A percentile compares a stretch with the other conserved stretches of the same genome.
These are phyloP conservation scores for Lindbergichthys nudifrons DNA, from an alignment of 2,797 vertebrate species.

Conservation along the genomic window DNA sequence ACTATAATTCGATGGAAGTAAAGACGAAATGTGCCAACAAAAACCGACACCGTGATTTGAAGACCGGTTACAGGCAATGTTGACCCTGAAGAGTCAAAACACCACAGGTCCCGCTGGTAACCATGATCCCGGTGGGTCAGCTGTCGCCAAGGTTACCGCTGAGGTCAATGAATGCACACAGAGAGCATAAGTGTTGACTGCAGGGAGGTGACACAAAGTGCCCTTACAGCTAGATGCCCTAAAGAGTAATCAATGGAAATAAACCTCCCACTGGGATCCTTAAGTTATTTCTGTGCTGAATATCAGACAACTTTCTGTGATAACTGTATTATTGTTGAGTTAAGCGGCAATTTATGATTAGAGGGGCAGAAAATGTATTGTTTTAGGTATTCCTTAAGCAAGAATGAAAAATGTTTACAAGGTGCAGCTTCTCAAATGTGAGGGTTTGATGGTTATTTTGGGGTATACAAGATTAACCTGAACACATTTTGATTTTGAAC, in stretches of 20 bases:
- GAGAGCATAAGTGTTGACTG: slow-evolving; percentile 16
- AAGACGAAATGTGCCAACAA: slow-evolving; percentile 18
- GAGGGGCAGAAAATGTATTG: background rate
- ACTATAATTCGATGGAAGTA: slow-evolving; percentile 27
- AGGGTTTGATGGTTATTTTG: background rate
- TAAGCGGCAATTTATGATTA: background rate
- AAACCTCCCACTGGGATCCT: background rate
- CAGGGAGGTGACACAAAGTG: slow-evolving; percentile 35
- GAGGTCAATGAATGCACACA: slow-evolving; percentile 51
- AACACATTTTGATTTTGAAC: background rate
- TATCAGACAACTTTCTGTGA: background rate
- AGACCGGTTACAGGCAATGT: slow-evolving; percentile 14
- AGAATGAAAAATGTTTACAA: background rate
- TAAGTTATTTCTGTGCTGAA: background rate
- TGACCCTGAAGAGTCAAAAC: slow-evolving; percentile 33
- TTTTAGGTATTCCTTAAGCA: background rate
- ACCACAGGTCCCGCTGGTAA: slow-evolving; percentile 32
- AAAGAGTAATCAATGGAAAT: slow-evolving; percentile 24
- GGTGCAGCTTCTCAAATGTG: background rate
- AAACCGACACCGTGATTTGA: slow-evolving; percentile 18
- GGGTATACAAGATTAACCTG: background rate
- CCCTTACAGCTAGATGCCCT: slow-evolving; percentile 23
- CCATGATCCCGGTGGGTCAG: slow-evolving; percentile 51
- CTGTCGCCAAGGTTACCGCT: slow-evolving; percentile 54
- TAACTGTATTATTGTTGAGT: background rate